phyloP scores from a whole-genome alignment of 2,797 vertebrate species.

The Enteromius viviparus region DNA sequence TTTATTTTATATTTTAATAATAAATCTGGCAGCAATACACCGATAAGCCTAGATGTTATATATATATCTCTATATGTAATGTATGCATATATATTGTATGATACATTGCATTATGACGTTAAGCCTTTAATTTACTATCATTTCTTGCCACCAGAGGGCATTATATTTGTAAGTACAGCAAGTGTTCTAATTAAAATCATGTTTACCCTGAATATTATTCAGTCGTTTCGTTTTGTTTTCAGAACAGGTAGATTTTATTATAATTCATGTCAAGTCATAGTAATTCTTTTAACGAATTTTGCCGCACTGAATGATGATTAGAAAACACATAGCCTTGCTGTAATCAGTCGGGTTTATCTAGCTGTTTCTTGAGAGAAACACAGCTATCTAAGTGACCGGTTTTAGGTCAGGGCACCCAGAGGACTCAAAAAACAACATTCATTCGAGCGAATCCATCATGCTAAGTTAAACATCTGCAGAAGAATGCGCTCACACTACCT shows the following conservation, averaged over 20 bases:
- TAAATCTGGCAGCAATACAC: not conserved
- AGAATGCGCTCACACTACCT: conserved; percentile 53
- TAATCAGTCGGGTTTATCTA: not conserved
- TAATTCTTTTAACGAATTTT: not conserved
- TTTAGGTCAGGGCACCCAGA: conserved; percentile 10
- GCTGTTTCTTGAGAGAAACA: not conserved
- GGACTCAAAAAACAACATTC: conserved; percentile 4
- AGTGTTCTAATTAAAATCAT: not conserved
- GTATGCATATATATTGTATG: too few species aligned
- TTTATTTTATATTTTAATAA: not conserved
- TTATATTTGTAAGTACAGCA: conserved; percentile 18
- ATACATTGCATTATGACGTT: not conserved
- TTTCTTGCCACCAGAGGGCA: conserved; percentile 55
- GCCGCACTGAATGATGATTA: not conserved
- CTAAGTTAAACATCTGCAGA: conserved; percentile 48
- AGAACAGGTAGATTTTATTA: not conserved
- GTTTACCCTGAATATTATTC: not conserved
- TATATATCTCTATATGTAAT: too few species aligned
- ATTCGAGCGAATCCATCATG: conserved; percentile 32
- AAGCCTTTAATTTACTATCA: not conserved
- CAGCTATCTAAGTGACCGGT: not conserved
- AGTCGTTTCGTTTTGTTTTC: not conserved
- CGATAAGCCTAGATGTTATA: too few species aligned
- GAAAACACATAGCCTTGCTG: not conserved
- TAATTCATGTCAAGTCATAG: not conserved